A percentile compares a stretch with the other conserved stretches of the same genome.
phyloP scores from a whole-genome alignment of 23 tunicate species.

The Oikopleura albicans region DNA sequence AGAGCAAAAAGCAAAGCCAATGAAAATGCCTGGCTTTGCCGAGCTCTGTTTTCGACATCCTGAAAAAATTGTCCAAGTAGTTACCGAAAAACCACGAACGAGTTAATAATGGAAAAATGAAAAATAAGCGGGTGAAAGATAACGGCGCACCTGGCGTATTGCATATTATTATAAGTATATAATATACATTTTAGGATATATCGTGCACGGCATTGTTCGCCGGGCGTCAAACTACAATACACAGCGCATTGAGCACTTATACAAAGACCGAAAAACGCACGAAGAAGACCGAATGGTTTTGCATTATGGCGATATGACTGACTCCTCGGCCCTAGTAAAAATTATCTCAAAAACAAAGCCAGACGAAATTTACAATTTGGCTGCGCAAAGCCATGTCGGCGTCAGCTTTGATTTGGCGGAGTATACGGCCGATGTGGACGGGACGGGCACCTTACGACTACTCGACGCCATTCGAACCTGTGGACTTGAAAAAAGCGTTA shows the following conservation, averaged over 20 bases:
- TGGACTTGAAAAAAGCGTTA: slow-evolving; percentile 44
- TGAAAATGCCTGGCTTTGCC: too few species aligned
- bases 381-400: slow-evolving; percentile 85
- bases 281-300: slow-evolving; percentile 53
- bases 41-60: too few species aligned
- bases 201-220: slow-evolving; percentile 84
- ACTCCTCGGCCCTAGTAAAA: slow-evolving; percentile 81
- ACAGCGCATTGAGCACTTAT: slow-evolving; percentile 64
- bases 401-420: slow-evolving; percentile 91
- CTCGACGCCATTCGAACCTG: slow-evolving; percentile 89
- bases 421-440: slow-evolving; percentile 98
- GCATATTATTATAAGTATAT: too few species aligned
- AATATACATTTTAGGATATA: slow-evolving; percentile 29
- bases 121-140: too few species aligned
- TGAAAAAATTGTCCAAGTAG: too few species aligned
- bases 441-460: slow-evolving; percentile 62
- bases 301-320: slow-evolving; percentile 93
- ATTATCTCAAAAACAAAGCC: slow-evolving; percentile 74
- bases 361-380: slow-evolving; percentile 80
- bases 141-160: too few species aligned
- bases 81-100: too few species aligned
- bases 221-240: slow-evolving; percentile 74
- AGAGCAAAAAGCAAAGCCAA: too few species aligned
- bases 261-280: slow-evolving; percentile 69
- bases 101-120: too few species aligned